phyloP scores from a whole-genome alignment of 2,888 invertebrate genomes.

The Drosophila emarginata region DNA sequence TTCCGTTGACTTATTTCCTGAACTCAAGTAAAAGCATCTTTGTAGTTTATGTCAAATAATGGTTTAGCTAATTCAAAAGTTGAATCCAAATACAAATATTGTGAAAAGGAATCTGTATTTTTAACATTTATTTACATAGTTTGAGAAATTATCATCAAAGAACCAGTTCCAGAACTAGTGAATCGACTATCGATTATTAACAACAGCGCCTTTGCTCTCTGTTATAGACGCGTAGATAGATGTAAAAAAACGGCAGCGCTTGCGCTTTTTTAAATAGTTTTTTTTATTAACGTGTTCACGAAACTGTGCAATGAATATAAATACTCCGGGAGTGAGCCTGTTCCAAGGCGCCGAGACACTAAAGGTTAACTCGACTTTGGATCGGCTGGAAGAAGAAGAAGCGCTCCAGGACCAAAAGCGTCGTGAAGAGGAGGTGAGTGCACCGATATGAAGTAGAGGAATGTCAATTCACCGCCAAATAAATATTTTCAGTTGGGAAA shows the following conservation, averaged over 20 bases:
- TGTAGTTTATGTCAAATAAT: too few relatives aligned
- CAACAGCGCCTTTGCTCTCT: not conserved
- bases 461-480: not conserved
- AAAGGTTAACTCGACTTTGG: conserved; percentile 86
- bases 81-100: too few relatives aligned
- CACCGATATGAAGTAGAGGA: conserved; percentile 8
- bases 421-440: conserved; percentile 86
- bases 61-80: too few relatives aligned
- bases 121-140: too few relatives aligned
- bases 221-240: not conserved
- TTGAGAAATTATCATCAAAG: not conserved
- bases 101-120: too few relatives aligned
- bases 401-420: conserved; percentile 87
- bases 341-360: conserved; percentile 87
- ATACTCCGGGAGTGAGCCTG: conserved; percentile 87
- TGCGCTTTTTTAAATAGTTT: conserved; percentile 45
- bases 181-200: not conserved
- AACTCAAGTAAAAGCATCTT: too few relatives aligned
- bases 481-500: conserved; percentile 84
- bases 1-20: not conserved
- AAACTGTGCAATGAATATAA: conserved; percentile 81
- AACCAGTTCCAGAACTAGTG: not conserved
- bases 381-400: conserved; percentile 87
- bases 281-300: not conserved
- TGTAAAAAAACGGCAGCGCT: conserved; percentile 14